Base-by-base conservation (phyloP, 2,113 vertebrate species). In the Meleagris gallopavo region DNA sequence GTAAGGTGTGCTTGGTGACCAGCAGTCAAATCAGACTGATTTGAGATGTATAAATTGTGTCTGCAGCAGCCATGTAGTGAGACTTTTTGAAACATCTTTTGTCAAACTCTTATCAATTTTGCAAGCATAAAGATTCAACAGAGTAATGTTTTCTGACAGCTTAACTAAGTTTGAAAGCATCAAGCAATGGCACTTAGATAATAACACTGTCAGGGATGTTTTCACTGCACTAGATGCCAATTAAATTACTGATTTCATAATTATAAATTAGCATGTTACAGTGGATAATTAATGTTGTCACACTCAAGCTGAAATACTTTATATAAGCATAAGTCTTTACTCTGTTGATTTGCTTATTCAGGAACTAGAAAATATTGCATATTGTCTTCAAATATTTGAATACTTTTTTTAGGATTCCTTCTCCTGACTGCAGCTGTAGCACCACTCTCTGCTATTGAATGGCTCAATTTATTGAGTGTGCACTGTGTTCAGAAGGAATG, bases 211-310 rank as follows among this genome's bases (percentile, higher is more conserved):
- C 93, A 90, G 67, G 90, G 93, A 86, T 97, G 93, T 96, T 97
- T 97, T 97, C 94, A 96, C 94, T 97, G 86, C 81, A 94, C 93
- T 89, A 96, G 85, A 96, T 93, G 91, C 86, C 97, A 97, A 97
- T 98, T 98, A 97, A 97, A 97, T 97, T 97, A 97, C 94, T 96
- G 95, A 97, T 97, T 97, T 97, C 95, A 87, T 97, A 97, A 96
- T 97, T 97, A 94, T 94, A 97, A 96, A 94, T 96, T 94, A 93
- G 75, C 90, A 95, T 73, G 78, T 97, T 96, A 84, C 92, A 95
- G 93, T 88, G 85, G 95, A 95, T 97, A 97, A 97, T 97, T 94
- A 96, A 97, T 97, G 95, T 96, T 97, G 95, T 95, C 96, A 96
- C 70, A 96, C 93, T 96, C 93, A 92, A 94, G 82, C 69, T 91